A percentile compares a stretch with the other conserved stretches of the same genome.
Evolutionary conservation across 2,888 invertebrate species (phyloP).

Genomic region (Sinelater perroti): DNA sequence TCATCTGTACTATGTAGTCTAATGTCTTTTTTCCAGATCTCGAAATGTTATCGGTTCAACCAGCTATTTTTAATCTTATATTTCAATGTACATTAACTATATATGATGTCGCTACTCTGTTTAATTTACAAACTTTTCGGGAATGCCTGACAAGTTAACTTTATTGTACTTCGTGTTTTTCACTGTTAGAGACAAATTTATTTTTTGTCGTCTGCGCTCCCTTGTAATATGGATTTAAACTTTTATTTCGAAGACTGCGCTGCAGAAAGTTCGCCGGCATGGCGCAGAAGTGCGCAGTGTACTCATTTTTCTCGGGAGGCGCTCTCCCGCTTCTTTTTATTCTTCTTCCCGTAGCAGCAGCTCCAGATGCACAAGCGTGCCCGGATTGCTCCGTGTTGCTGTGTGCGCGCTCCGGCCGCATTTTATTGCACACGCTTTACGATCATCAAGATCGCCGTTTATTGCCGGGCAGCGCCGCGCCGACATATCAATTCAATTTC

Average conservation of each 20-base stretch:
- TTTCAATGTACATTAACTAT: too few species aligned
- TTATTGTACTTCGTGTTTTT: background rate
- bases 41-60: too few species aligned
- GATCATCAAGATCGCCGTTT: constrained; percentile 58
- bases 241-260: constrained; percentile 17
- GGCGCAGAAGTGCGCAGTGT: background rate
- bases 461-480: constrained; percentile 49
- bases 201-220: background rate
- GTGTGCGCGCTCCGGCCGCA: constrained; percentile 47
- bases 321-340: background rate
- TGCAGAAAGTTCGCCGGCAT: constrained; percentile 7
- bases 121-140: background rate
- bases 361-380: too few species aligned
- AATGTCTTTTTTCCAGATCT: too few species aligned
- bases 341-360: too few species aligned
- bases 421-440: constrained; percentile 58
- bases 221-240: background rate
- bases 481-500: constrained; percentile 57
- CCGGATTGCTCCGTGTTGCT: constrained; percentile 30
- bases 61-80: too few species aligned
- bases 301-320: background rate
- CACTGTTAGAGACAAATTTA: background rate
- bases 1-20: too few species aligned
- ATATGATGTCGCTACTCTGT: too few species aligned
- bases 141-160: background rate